phyloP scores from a whole-genome alignment of 2,888 invertebrate species.

The Agriotes lineatus region DNA sequence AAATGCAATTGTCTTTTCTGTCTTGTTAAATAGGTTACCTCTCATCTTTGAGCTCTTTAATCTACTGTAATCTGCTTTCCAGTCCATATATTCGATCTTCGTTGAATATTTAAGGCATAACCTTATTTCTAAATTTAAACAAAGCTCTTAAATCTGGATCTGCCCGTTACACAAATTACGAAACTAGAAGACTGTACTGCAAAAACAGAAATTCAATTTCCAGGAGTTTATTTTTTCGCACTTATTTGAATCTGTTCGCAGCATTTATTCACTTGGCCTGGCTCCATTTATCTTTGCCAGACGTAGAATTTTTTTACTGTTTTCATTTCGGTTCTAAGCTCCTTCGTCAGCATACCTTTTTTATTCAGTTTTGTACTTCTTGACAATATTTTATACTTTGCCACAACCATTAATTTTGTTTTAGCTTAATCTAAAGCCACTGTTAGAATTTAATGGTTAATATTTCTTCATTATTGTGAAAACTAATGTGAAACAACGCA shows the following conservation, averaged over 20 bases:
- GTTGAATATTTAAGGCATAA: no score
- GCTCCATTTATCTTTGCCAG: conserved; percentile 31
- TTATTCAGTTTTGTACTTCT: conserved; percentile 23
- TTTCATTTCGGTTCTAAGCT: conserved; percentile 21
- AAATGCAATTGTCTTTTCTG: no score
- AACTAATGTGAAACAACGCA: no score
- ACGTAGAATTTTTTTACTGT: conserved; percentile 29
- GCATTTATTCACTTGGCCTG: conserved; percentile 29
- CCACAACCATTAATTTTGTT: background rate
- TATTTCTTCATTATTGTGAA: background rate
- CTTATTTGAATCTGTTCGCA: conserved; percentile 26
- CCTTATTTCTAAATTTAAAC: no score
- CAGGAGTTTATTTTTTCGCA: conserved; percentile 24
- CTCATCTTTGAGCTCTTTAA: no score
- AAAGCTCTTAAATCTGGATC: background rate
- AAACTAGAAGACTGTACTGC: background rate
- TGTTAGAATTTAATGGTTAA: background rate
- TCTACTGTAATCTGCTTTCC: no score
- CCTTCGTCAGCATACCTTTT: conserved; percentile 21
- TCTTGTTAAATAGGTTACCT: no score
- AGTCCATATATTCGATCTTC: no score
- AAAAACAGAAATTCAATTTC: conserved; percentile 30
- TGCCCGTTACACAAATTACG: background rate
- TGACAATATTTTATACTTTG: conserved; percentile 1
- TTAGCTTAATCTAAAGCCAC: background rate